Conservation (phyloP, 1,140 invertebrate species). For the Condylostylus longicornis region DNA sequence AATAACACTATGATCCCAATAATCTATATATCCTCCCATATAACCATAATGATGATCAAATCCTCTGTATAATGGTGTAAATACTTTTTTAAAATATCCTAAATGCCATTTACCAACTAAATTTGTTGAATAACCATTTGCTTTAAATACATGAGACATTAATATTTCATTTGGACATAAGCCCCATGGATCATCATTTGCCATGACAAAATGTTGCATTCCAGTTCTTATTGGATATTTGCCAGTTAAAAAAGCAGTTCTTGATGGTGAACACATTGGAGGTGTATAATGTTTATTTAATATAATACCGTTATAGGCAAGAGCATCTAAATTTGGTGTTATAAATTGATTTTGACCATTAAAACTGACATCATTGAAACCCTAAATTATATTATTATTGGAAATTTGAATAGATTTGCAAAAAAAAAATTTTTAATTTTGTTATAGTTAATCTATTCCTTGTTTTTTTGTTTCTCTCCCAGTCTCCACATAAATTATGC, state of each 20-base stretch:
- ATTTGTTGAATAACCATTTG: constrained; percentile 62
- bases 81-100: constrained; percentile 50
- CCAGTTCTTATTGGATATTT: constrained; percentile 68
- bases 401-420: no score
- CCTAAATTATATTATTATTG: no score
- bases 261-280: constrained; percentile 60
- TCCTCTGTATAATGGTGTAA: constrained; percentile 60
- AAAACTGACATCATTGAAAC: constrained; percentile 82
- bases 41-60: constrained; percentile 74
- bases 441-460: no score
- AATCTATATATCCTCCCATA: constrained; percentile 66
- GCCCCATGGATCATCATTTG: constrained; percentile 55
- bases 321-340: constrained; percentile 70
- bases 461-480: no score
- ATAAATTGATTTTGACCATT: constrained; percentile 72
- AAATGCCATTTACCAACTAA: constrained; percentile 85
- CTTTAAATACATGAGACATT: constrained; percentile 58
- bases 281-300: constrained; percentile 59
- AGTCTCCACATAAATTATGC: no score
- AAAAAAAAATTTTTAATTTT: no score
- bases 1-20: constrained; percentile 53
- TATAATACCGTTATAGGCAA: constrained; percentile 64
- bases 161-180: constrained; percentile 56
- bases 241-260: constrained; percentile 65
- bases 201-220: constrained; percentile 63